Conservation (phyloP, 2,113 vertebrate genomes). For the Chlorodrepanis virens region DNA sequence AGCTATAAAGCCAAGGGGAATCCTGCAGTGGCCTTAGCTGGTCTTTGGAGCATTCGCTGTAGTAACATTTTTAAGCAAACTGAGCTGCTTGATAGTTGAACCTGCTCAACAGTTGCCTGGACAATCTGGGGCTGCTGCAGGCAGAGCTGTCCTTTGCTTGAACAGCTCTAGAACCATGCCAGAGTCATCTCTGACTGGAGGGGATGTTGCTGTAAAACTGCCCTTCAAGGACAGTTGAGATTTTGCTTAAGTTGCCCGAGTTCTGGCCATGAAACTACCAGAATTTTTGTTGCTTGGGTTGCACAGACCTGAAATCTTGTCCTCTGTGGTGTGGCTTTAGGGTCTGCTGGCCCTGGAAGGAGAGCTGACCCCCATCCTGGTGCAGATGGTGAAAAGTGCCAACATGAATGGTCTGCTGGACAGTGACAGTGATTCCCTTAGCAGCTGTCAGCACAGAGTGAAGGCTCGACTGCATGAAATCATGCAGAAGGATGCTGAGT, state of each 20-base stretch:
- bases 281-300: neutral
- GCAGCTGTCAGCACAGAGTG: conserved; percentile 93
- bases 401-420: conserved; percentile 99
- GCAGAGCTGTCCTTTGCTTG: neutral
- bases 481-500: conserved; percentile 89
- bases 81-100: neutral
- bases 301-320: neutral
- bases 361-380: conserved; percentile 96
- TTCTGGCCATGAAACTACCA: neutral
- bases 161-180: neutral
- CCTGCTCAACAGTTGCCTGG: neutral
- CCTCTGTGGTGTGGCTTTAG: conserved; percentile 66
- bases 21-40: neutral
- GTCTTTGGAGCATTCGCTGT: neutral
- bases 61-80: neutral
- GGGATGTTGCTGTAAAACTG: neutral
- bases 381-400: conserved; percentile 99
- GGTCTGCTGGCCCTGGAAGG: conserved; percentile 94
- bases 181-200: neutral
- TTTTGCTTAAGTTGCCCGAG: neutral
- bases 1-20: neutral
- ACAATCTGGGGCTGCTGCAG: neutral
- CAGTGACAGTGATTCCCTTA: conserved; percentile 93
- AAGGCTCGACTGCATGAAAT: conserved; percentile 93
- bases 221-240: neutral